Percentiles rank a stretch among this genome's conserved stretches.
phyloP scores from a whole-genome alignment of 2,888 invertebrate genomes.

The Melanargia galathea region DNA sequence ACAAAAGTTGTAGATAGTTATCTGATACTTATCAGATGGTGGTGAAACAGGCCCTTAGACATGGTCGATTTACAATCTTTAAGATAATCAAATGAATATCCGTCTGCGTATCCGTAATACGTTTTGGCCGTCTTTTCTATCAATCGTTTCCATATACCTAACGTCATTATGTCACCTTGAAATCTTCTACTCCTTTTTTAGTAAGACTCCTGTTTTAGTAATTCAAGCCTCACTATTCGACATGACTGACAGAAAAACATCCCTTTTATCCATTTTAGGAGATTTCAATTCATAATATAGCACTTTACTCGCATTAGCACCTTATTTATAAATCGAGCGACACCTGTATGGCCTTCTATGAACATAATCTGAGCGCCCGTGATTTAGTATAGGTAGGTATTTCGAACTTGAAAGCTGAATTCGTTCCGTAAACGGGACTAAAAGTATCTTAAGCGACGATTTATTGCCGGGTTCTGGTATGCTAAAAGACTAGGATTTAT shows the following conservation, averaged over 20 bases:
- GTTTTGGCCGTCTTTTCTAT: too few species aligned
- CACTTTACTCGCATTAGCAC: conserved; percentile 30
- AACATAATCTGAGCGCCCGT: conserved; percentile 38
- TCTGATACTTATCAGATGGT: too few species aligned
- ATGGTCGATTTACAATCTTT: too few species aligned
- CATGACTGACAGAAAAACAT: not conserved
- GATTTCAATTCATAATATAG: conserved; percentile 42
- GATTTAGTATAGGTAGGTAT: conserved; percentile 40
- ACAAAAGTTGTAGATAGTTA: too few species aligned
- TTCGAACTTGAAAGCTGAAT: conserved; percentile 44
- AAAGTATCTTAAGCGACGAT: conserved; percentile 43
- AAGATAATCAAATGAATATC: too few species aligned
- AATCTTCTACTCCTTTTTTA: not conserved
- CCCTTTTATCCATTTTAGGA: conserved; percentile 20
- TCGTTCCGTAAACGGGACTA: conserved; percentile 47
- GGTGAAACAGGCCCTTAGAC: too few species aligned
- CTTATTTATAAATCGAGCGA: conserved; percentile 43
- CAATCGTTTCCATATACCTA: too few species aligned
- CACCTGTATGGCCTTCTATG: conserved; percentile 52
- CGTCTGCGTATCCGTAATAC: too few species aligned
- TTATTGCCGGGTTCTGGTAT: conserved; percentile 41
- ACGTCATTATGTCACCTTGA: not conserved
- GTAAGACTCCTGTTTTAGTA: not conserved
- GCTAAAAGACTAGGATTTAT: conserved; percentile 40
- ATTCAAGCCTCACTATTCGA: not conserved